Base-by-base conservation (phyloP, 1,140 invertebrate species). In the Phocides pigmalion region DNA sequence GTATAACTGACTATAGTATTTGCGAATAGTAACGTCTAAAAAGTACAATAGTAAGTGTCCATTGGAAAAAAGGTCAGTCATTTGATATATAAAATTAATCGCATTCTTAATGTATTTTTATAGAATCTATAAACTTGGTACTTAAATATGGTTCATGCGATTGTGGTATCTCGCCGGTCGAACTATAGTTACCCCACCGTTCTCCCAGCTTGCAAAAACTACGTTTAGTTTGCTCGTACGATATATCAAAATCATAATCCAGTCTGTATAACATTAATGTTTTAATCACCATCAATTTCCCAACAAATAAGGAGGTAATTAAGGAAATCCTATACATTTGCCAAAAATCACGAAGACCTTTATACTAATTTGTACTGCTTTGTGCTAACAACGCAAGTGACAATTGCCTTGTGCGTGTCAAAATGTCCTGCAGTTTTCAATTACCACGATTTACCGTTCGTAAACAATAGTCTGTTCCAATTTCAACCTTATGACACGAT, bases 381-480 rank as follows among this genome's bases (percentile, higher is more conserved):
- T 78, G 65, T 61, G 25, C 19, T 68, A 65, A 76, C 74, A 78
- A 73, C 62, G 51, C 53, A 64, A 71, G 70, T 75, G 78, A 85
- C 79, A 84, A 84, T 80, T 79, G 73, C 74, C 64, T 81, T 82
- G 76, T 79, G 79, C 81, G 79, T 80, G 82, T 80, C 82, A 77
- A 88, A 84, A 77, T 80, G 67, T 77, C 75, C 82, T 71, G 74
- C 64, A 84, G 73, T 72, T 74, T 73, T 56, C 63, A 59, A 67
- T 74, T 62, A 74, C 68, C 28, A 32, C 28, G 25, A 39, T 51
- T 9, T 9, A 16, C 9, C 1, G 12, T 42, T 17, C 15, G 15
- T 6, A 22, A 47, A n/a, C 12, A 6, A 49, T 22, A 14, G 39
- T n/a, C 44, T 35, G 58, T n/a, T 8, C 5, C 11, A 81, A 64